A percentile compares a stretch with the other conserved stretches of the same genome.
These are phyloP conservation scores for Gorsachius goisagi DNA, from an alignment of 2,113 vertebrate genomes.

Conservation along the genomic window DNA sequence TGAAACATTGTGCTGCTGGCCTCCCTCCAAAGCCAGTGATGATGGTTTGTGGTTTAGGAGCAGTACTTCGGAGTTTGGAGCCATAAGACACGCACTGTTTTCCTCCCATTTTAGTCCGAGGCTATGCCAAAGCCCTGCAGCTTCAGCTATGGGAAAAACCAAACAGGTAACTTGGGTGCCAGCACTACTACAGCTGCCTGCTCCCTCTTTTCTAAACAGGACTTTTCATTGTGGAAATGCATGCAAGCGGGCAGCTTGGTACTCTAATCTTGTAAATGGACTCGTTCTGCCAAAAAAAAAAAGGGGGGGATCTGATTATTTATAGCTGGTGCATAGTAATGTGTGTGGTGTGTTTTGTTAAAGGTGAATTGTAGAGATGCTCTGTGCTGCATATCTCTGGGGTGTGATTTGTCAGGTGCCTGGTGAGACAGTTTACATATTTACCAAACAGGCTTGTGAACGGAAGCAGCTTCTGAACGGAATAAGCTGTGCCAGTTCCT, in stretches of 20 bases:
- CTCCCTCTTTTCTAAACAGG: not conserved
- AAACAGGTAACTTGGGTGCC: not conserved
- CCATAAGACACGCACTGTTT: conserved; percentile 12
- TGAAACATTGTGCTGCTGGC: not conserved
- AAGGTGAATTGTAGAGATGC: not conserved
- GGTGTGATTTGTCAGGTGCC: not conserved
- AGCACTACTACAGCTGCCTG: not conserved
- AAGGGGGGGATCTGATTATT: not conserved
- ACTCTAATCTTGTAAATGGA: conserved; percentile 8
- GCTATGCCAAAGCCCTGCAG: conserved; percentile 41
- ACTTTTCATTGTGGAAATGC: not conserved
- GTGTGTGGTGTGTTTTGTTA: not conserved
- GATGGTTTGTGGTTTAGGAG: not conserved
- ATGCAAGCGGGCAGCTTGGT: not conserved
- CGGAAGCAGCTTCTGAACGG: not conserved
- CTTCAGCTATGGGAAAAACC: conserved; percentile 23
- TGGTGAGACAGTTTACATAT: not conserved
- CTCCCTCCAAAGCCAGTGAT: not conserved
- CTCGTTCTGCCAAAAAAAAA: conserved; percentile 5
- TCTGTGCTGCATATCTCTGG: not conserved
- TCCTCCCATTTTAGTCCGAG: not conserved
- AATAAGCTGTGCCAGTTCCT: not conserved
- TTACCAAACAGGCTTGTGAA: not conserved
- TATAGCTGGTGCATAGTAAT: not conserved
- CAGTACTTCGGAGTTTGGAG: not conserved